Evolutionary conservation across 2,113 vertebrate genomes (phyloP).

Genomic region (Brachypteracias leptosomus): DNA sequence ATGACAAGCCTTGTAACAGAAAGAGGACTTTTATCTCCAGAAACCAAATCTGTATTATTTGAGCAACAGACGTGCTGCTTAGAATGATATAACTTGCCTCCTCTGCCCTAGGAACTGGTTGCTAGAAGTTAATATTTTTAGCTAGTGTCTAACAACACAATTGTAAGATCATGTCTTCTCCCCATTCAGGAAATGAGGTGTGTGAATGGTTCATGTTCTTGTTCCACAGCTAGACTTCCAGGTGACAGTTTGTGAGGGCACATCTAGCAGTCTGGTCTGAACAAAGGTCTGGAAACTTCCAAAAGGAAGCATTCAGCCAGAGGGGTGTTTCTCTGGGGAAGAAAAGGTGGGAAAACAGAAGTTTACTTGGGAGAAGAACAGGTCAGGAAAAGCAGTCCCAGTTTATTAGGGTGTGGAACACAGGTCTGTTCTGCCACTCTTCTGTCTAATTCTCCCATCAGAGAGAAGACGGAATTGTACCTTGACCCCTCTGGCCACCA

Average conservation of each 20-base stretch:
- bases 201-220: background rate
- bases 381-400: background rate
- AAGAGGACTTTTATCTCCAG: background rate
- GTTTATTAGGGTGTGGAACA: background rate
- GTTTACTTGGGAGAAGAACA: background rate
- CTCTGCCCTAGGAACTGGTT: background rate
- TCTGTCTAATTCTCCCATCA: conserved; percentile 42
- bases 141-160: background rate
- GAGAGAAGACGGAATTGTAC: conserved; percentile 85
- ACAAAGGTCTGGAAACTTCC: background rate
- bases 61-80: background rate
- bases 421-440: background rate
- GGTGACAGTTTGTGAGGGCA: background rate
- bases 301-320: background rate
- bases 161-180: background rate
- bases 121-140: background rate
- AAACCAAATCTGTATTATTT: background rate
- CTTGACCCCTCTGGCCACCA: conserved; percentile 86
- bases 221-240: background rate
- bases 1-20: background rate
- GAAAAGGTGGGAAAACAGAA: background rate
- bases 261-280: background rate
- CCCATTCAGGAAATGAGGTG: background rate
- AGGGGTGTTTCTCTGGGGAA: background rate
- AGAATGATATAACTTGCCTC: background rate